Conservation (phyloP, 2,888 invertebrate species). For the Mellilla xanthometata region DNA sequence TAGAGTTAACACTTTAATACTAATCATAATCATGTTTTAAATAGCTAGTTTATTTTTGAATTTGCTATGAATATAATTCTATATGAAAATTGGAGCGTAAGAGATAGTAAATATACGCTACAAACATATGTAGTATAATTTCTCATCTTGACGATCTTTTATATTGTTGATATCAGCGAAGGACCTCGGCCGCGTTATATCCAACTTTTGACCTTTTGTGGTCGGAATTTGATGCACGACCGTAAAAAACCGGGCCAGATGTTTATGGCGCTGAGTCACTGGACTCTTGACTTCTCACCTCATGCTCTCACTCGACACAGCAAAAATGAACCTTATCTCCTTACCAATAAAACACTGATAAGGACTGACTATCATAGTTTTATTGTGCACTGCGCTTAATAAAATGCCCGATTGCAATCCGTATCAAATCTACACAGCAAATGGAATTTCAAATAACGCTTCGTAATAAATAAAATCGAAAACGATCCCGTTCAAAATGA, state of each 20-base stretch:
- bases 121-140: too few relatives aligned
- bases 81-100: too few relatives aligned
- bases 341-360: conserved; percentile 10
- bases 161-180: conserved; percentile 26
- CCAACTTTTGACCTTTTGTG: conserved; percentile 48
- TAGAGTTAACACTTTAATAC: too few relatives aligned
- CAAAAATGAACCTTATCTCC: conserved; percentile 17
- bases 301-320: conserved; percentile 3
- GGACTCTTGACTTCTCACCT: conserved; percentile 37
- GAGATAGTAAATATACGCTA: too few relatives aligned
- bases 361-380: conserved; percentile 5
- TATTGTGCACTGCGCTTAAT: conserved; percentile 13
- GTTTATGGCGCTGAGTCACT: conserved; percentile 67
- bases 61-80: too few relatives aligned
- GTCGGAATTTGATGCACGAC: conserved; percentile 49
- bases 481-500: background rate
- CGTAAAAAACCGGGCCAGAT: conserved; percentile 58
- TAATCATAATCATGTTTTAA: too few relatives aligned
- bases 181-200: conserved; percentile 30
- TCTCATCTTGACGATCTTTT: conserved; percentile 25
- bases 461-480: background rate
- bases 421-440: conserved; percentile 12
- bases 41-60: too few relatives aligned
- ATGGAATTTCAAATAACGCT: conserved; percentile 3
- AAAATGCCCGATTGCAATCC: conserved; percentile 20